Base-by-base conservation (phyloP, 2,797 vertebrate genomes). In the Phrynocephalus forsythii region DNA sequence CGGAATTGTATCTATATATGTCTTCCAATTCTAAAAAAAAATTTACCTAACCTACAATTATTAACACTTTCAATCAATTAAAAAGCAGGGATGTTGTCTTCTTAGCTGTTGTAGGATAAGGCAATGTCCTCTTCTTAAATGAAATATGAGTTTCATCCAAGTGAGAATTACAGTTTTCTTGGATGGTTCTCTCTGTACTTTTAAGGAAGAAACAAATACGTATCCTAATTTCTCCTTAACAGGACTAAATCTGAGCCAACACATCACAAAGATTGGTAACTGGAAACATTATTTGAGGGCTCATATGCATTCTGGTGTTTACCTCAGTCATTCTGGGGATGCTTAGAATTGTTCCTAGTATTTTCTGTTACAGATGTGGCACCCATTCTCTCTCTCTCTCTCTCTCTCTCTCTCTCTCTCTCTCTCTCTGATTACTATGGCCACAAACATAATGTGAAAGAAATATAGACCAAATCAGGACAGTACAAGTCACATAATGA, bases 1-100 rank as follows among this genome's bases (percentile, higher is more conserved):
- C 87, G 30, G 1, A 5, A 63, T 28, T 73, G 30, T 86, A 84
- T 72, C n/a, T 76, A 44, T 13, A 80, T 0, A 77, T 1, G 79
- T 84, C 80, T 91, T 87, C 86, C 82, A 89, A 86, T 13, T 56
- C 52, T 56, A 56, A 56, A 56, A 56, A 56, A 8, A 52, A 56
- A 50, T 60, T 60, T 52, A 71, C 60, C 87, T 81, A 13, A 0
- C 88, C 93, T 79, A 85, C 69, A 82, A 84, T 90, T 88, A 89
- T 90, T 88, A 93, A 83, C 66, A 87, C 88, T 0, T 89, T 77
- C 89, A 94, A 90, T 95, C 93, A 89, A 90, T 91, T 92, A 75
- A 87, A 80, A 28, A 73, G 86, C 90, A 92, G 90, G 84, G 67
- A 79, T 90, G 75, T 85, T 81, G 92, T 93, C 52, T 94, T 93